phyloP scores from a whole-genome alignment of 2,797 vertebrate genomes.

The Emydoidea blandingii region DNA sequence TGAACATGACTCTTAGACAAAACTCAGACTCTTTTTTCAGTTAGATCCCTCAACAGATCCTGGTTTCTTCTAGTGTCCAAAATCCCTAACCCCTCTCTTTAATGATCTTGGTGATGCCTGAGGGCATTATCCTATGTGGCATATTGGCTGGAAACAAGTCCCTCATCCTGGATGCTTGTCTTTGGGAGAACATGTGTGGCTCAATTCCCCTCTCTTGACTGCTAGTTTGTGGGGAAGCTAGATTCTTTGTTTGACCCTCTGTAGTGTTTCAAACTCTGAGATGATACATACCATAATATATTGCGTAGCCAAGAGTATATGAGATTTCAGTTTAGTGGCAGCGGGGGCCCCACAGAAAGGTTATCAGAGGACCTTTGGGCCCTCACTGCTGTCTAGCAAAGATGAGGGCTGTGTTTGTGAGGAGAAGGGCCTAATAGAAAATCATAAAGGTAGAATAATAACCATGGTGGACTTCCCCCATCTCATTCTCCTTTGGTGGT shows the following conservation, averaged over 20 bases:
- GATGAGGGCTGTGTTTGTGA: not conserved
- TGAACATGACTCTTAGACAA: not conserved
- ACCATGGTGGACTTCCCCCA: not conserved
- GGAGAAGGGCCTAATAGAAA: not conserved
- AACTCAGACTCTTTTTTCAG: not conserved
- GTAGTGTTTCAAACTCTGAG: not conserved
- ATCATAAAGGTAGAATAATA: not conserved
- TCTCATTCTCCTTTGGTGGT: not conserved
- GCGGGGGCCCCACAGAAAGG: not conserved
- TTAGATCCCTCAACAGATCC: not conserved
- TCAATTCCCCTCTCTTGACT: not conserved
- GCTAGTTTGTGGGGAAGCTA: not conserved
- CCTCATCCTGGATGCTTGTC: accelerated
- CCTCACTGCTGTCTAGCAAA: not conserved
- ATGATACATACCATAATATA: not conserved
- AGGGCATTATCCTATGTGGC: accelerated
- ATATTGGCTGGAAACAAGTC: not conserved
- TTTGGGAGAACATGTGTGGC: not conserved
- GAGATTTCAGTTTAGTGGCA: not conserved
- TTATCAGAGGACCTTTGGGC: accelerated
- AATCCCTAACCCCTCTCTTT: not conserved
- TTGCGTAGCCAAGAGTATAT: not conserved
- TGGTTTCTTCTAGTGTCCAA: not conserved
- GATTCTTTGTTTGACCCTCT: not conserved
- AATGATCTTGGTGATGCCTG: not conserved